Percentiles rank a stretch among this genome's conserved stretches.
Conservation (phyloP, 2,797 vertebrate species). For the Lepilemur ruficaudatus region DNA sequence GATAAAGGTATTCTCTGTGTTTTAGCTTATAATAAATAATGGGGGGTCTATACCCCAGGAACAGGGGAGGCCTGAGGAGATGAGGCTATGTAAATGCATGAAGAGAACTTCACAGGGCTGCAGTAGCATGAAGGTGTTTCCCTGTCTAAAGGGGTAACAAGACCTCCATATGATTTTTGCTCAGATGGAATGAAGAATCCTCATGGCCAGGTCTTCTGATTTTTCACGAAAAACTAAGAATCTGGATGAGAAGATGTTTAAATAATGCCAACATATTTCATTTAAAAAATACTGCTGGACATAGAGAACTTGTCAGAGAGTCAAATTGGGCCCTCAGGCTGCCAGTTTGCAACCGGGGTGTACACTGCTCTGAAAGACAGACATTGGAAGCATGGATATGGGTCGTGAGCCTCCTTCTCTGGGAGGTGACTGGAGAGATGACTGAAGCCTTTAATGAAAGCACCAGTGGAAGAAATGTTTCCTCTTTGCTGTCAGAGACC, state of each 20-base stretch:
- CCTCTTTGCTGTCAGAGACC: neutral
- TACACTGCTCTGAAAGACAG: neutral
- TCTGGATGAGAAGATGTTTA: neutral
- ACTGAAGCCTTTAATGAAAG: neutral
- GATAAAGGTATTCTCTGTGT: neutral
- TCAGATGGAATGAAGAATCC: neutral
- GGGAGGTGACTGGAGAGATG: neutral
- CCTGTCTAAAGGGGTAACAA: neutral
- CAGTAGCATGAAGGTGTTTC: neutral
- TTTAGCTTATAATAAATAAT: neutral
- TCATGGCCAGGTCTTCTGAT: neutral
- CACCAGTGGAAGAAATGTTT: neutral
- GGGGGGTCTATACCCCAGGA: too few relatives aligned
- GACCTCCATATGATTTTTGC: neutral
- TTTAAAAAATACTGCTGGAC: neutral
- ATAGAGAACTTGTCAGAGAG: neutral
- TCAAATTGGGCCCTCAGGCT: neutral
- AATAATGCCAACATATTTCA: neutral
- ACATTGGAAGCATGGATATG: neutral
- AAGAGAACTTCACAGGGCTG: too few relatives aligned
- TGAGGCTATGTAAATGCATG: neutral
- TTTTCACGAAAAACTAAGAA: conserved; percentile 14
- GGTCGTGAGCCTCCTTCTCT: neutral
- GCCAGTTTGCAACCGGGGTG: too few relatives aligned
- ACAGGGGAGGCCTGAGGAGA: neutral